Percentiles rank a stretch among this genome's conserved stretches.
These are phyloP conservation scores for Leptatherina wallacei DNA, from an alignment of 2,797 vertebrate species.

Conservation along the genomic window DNA sequence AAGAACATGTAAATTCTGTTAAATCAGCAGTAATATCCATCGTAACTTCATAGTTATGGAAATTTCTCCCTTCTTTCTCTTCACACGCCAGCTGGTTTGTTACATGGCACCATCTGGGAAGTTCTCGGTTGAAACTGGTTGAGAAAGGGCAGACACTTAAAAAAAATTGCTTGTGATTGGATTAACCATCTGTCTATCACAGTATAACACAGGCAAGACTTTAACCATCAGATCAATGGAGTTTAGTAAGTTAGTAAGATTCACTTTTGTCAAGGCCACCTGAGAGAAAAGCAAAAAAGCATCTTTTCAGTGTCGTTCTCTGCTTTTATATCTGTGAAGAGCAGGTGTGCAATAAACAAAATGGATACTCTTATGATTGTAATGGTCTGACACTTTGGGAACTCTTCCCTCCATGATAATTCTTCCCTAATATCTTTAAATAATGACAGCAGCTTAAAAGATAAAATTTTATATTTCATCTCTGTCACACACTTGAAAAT, in stretches of 20 bases:
- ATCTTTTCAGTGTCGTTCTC: background rate
- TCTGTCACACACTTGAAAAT: background rate
- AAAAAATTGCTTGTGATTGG: background rate
- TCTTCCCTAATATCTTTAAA: background rate
- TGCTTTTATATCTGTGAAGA: background rate
- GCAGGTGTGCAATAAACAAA: too few relatives aligned
- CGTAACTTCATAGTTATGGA: background rate
- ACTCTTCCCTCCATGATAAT: background rate
- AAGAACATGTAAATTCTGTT: background rate
- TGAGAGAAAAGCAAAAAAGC: background rate
- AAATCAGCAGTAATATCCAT: background rate
- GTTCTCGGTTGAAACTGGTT: background rate
- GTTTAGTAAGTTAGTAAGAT: background rate
- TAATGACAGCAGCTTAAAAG: background rate
- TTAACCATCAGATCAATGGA: background rate
- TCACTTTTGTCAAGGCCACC: background rate
- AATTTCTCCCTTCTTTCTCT: background rate
- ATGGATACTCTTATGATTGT: background rate
- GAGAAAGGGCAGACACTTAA: background rate
- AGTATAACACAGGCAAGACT: background rate
- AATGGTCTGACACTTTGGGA: background rate
- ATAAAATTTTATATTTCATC: background rate
- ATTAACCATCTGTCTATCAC: background rate
- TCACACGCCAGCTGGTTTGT: background rate
- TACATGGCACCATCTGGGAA: conserved; percentile 4